Base-by-base conservation (phyloP, 2,113 vertebrate genomes). In the Zingel zingel region DNA sequence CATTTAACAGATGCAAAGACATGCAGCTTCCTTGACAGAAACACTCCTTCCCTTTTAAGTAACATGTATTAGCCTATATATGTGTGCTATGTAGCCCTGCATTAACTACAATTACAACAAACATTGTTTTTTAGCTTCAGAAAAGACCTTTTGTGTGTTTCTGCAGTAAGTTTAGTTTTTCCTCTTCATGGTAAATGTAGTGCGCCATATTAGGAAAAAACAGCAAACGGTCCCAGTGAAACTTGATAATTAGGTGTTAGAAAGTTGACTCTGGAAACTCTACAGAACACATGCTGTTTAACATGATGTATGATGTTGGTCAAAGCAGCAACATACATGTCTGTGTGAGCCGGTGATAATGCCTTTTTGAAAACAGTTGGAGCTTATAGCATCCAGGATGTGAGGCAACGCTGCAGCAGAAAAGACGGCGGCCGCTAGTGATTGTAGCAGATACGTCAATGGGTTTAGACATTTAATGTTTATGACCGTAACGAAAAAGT, bases 161-260 rank as follows among this genome's bases (percentile, higher is more conserved):
- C 19, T 39, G 23, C n/a, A 10, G 0, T 18, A 39, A 36, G 16
- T 57, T 48, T 0, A 1, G 21, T 74, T 70, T 51, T 47, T 23
- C 33, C 7, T 51, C 58, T 45, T 54, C 27, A 23, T 79, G 4
- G n/a, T 56, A 56, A 64, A 54, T 6, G 12, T 45, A 43, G 16
- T 23, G 23, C 0, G 0, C 21, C 23, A 21, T 39, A 43, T 66
- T 76, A 36, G 59, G 33, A 61, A 30, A 76, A 14, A 16, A 14
- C 2, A n/a, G 18, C 21, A 59, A 54, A 21, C 1, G 14, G 21
- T 15, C 25, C 6, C n/a, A 63, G 1, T 80, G 77, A 56, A 83
- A 77, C 2, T 4, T 45, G 62, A 77, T 43, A 75, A 78, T 48
- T 47, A n/a, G 59, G n/a, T 56, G 33, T 69, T 43, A 50, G 30